Conservation (phyloP, 1,140 invertebrate species). For the Scaptodrosophila lebanonensis region DNA sequence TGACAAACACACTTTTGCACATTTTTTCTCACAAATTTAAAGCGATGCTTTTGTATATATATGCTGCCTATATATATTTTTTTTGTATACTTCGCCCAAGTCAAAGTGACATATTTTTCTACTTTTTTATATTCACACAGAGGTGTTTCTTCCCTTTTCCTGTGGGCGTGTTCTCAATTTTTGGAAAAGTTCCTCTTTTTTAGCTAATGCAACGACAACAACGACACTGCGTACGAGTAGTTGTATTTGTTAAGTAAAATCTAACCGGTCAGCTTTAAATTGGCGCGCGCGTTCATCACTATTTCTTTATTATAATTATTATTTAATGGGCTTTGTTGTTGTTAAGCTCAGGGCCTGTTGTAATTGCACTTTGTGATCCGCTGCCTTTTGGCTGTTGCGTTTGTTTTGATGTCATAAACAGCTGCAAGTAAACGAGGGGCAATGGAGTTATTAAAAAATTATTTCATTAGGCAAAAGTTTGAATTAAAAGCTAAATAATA, state of each 20-base stretch:
- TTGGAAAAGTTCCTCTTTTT: conserved; percentile 34
- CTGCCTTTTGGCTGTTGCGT: conserved; percentile 6
- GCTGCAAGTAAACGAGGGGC: conserved; percentile 17
- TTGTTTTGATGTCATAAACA: conserved; percentile 8
- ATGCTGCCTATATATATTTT: background rate
- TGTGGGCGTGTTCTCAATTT: conserved; percentile 12
- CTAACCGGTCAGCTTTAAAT: conserved; percentile 40
- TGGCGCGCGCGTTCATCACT: conserved; percentile 6
- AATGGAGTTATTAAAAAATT: background rate
- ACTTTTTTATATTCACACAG: background rate
- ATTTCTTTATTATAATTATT: conserved; percentile 1
- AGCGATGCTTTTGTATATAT: conserved; percentile 2
- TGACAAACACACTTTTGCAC: conserved; percentile 68
- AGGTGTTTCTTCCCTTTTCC: background rate
- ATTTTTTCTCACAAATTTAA: conserved; percentile 51
- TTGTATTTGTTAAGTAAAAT: conserved; percentile 34
- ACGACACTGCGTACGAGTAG: conserved; percentile 30
- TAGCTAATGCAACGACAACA: conserved; percentile 31
- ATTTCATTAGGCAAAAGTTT: background rate
- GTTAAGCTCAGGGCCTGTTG: conserved; percentile 4
- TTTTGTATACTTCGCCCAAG: background rate
- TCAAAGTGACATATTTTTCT: too few species aligned
- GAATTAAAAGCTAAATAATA: too few species aligned
- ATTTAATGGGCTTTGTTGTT: conserved; percentile 10
- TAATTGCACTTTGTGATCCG: conserved; percentile 21